Conservation (phyloP, 1,140 invertebrate species). For the Drosophila jambulina region DNA sequence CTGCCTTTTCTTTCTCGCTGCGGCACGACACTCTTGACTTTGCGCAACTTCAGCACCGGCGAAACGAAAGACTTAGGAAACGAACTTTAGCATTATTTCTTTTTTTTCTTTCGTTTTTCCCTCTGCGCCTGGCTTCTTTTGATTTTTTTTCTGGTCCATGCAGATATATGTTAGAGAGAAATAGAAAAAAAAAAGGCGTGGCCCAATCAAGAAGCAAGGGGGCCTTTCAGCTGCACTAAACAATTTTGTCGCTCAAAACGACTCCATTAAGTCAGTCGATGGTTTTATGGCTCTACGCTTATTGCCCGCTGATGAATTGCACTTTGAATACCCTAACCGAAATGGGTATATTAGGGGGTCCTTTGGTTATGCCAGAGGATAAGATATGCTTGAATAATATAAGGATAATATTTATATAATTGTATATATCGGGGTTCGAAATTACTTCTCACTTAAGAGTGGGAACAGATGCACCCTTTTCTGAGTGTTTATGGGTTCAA, state of each 20-base stretch:
- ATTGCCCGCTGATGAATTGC: constrained; percentile 68
- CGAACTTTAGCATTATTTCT: constrained; percentile 66
- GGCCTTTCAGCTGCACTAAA: constrained; percentile 25
- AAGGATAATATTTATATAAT: background rate
- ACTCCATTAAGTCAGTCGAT: constrained; percentile 63
- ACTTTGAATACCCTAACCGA: constrained; percentile 16
- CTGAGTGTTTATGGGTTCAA: background rate
- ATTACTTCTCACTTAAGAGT: too few species aligned
- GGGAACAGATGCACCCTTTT: background rate
- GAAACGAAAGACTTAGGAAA: constrained; percentile 78
- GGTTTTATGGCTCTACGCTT: constrained; percentile 55
- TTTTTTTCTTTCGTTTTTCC: background rate
- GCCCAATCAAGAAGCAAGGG: constrained; percentile 16
- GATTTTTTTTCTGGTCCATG: constrained; percentile 8
- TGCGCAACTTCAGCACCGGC: constrained; percentile 56
- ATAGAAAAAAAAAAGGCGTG: constrained; percentile 20
- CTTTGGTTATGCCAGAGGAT: background rate
- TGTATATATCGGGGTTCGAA: background rate
- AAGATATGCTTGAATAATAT: background rate
- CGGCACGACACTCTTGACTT: constrained; percentile 25
- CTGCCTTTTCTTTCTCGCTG: constrained; percentile 23
- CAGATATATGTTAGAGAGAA: constrained; percentile 7
- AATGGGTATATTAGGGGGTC: background rate
- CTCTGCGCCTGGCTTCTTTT: constrained; percentile 2
- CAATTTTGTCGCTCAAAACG: constrained; percentile 66